Percentiles rank a stretch among this genome's conserved stretches.
phyloP scores from a whole-genome alignment of 2,113 vertebrate genomes.

The Gadus macrocephalus region DNA sequence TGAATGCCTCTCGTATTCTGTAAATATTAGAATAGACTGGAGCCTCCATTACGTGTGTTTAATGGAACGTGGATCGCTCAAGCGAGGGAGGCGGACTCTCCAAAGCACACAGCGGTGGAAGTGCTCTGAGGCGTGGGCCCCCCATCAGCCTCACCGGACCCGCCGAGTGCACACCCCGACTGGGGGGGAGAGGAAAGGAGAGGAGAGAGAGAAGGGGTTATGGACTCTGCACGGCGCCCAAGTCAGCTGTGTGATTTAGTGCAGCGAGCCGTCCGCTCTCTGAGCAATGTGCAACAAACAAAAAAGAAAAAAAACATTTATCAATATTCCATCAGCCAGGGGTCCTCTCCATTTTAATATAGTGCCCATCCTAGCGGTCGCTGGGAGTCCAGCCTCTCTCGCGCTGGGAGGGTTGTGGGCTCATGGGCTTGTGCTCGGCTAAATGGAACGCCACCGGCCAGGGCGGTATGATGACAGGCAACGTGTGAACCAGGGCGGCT shows the following conservation, averaged over 20 bases:
- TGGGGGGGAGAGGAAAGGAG: slow-evolving; percentile 2
- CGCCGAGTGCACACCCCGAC: slow-evolving; percentile 46
- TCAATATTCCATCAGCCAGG: slow-evolving; percentile 70
- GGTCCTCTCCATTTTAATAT: slow-evolving; percentile 59
- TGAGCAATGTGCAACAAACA: slow-evolving; percentile 63
- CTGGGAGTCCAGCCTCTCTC: slow-evolving; percentile 32
- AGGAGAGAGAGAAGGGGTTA: slow-evolving; percentile 62
- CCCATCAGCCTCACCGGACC: slow-evolving; percentile 46
- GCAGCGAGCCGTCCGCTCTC: slow-evolving; percentile 67
- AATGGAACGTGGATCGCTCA: neutral
- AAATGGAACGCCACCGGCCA: slow-evolving; percentile 38
- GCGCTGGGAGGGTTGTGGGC: slow-evolving; percentile 27
- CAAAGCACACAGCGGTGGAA: slow-evolving; percentile 15
- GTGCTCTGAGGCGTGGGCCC: slow-evolving; percentile 30
- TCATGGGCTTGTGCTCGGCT: slow-evolving; percentile 34
- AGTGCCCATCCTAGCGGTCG: slow-evolving; percentile 38
- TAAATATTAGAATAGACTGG: neutral
- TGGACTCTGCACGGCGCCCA: slow-evolving; percentile 60
- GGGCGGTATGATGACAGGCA: slow-evolving; percentile 36
- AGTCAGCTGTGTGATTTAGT: slow-evolving; percentile 67
- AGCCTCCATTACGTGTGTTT: neutral
- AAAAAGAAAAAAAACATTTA: slow-evolving; percentile 61
- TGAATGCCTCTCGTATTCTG: neutral
- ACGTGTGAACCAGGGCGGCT: neutral
- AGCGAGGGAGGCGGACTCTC: neutral